These are phyloP conservation scores for Nycticorax nycticorax DNA, from an alignment of 2,113 vertebrate genomes.

Conservation along the genomic window DNA sequence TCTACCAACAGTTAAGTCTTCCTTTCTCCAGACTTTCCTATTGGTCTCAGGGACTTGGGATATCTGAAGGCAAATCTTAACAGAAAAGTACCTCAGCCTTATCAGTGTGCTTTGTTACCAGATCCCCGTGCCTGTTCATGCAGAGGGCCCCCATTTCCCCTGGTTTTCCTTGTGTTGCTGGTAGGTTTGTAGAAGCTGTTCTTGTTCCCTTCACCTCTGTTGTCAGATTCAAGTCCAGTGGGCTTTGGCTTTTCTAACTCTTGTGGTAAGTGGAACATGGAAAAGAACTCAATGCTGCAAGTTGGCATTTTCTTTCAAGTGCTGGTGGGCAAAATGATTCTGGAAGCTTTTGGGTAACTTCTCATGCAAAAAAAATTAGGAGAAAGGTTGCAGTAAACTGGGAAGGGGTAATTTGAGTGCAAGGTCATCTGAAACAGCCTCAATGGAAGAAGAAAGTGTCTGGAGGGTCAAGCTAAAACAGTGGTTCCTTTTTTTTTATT, in stretches of 20 bases:
- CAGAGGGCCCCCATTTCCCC: not conserved
- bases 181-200: not conserved
- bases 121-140: not conserved
- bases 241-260: not conserved
- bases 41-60: not conserved
- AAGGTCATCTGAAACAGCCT: not conserved
- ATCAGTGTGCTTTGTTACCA: not conserved
- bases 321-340: not conserved
- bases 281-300: not conserved
- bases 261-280: not conserved
- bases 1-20: not conserved
- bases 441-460: not conserved
- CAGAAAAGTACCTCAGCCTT: not conserved
- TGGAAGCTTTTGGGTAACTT: not conserved
- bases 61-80: not conserved
- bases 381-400: not conserved
- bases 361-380: not conserved
- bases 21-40: not conserved
- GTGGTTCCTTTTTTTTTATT: not conserved
- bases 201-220: not conserved
- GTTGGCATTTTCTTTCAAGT: not conserved
- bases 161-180: not conserved
- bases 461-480: not conserved
- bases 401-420: not conserved
- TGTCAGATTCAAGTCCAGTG: not conserved